Evolutionary conservation across 2,888 invertebrate genomes (phyloP), one percentile per base, ranked within the genome.

Genomic region (Meganola albula): DNA sequence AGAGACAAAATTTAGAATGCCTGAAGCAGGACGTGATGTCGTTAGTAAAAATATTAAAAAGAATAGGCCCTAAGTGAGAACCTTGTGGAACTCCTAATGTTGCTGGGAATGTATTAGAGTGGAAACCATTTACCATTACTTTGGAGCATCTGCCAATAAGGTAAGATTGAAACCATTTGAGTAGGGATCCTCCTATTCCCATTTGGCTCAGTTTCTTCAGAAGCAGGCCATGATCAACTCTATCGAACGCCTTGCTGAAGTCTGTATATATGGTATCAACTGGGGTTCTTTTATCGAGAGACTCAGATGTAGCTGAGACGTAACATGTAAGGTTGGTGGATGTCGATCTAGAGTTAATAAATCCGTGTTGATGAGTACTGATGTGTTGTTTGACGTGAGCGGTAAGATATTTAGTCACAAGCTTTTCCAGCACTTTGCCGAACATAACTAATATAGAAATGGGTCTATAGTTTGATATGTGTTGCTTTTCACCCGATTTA

Each of bases 21-120:
- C 10, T 13, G 6, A 25, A 25, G 13, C 25, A 14, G n/a, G 4
- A 2, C 5, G 25, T 13, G 3, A 25, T 10, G 7, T 25, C 25
- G 2, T 13, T 25, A 9, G 14, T 25, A 5, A 9, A 25, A 2
- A 25, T 10, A 10, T 25, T 25, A 9, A 25, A 25, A 8, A 18
- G 11, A 27, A n/a, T 12, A 1, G 27, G 27, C 4, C 29, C 29
- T 12, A 29, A 8, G n/a, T 23, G 30, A 2, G 14, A 29, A 9
- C 23, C 23, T 23, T 29, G 29, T 1, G 28, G 23, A 8, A 29
- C n/a, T 8, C 30, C 30, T 3, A 24, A 30, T 3, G 30, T 16
- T 9, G 24, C 16, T 4, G 9, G 1, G 7, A 16, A 30, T 8
- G 1, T 11, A 2, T 11, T 10, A 11, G 28, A 29, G 4, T 12